Evolutionary conservation across 2,113 vertebrate genomes (phyloP).

Genomic region (Cyanistes caeruleus): DNA sequence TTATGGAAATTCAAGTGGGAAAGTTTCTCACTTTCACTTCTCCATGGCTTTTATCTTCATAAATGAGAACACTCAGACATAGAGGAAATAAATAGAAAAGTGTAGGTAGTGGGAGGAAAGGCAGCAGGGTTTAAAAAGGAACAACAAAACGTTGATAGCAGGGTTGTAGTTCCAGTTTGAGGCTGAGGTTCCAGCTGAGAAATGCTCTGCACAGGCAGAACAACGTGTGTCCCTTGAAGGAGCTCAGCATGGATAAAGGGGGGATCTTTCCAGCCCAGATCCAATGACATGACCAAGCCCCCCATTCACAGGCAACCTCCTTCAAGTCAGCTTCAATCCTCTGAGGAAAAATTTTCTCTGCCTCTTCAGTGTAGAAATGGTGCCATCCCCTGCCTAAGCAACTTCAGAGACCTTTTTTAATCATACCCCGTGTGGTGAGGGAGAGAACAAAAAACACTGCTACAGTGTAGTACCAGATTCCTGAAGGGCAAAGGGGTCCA

Average conservation of each 20-base stretch:
- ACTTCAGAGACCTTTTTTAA: background rate
- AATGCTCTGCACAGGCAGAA: background rate
- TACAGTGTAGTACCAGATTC: background rate
- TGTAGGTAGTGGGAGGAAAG: background rate
- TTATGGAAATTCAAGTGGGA: background rate
- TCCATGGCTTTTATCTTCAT: background rate
- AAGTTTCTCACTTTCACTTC: background rate
- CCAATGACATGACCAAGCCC: background rate
- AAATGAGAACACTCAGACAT: background rate
- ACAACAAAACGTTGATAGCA: background rate
- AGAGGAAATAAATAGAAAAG: background rate
- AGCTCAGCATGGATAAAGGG: accelerated
- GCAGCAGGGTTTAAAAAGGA: background rate
- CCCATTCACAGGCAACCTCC: background rate
- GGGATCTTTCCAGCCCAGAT: background rate
- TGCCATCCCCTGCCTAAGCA: background rate
- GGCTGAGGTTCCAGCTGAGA: background rate
- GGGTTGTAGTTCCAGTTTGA: background rate
- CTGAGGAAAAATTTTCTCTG: background rate
- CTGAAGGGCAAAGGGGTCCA: background rate
- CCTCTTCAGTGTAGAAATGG: background rate
- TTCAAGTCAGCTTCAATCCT: background rate
- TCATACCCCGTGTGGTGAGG: background rate
- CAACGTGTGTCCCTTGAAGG: background rate
- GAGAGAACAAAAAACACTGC: background rate